A percentile compares a stretch with the other conserved stretches of the same genome.
phyloP scores from a whole-genome alignment of 2,797 vertebrate genomes.

The Thaleichthys pacificus region DNA sequence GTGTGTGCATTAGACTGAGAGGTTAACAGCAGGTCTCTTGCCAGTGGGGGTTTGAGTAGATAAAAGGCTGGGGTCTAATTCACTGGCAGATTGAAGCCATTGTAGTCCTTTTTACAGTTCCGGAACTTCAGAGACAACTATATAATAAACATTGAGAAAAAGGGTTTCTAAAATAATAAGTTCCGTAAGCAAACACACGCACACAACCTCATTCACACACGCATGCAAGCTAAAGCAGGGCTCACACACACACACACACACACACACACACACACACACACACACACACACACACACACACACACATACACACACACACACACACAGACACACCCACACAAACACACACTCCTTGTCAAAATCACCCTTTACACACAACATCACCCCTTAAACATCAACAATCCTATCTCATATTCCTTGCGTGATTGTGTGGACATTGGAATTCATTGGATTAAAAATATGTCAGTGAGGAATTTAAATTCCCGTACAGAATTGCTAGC shows the following conservation, averaged over 20 bases:
- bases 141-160: slow-evolving; percentile 32
- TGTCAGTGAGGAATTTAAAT: slow-evolving; percentile 8
- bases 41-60: slow-evolving; percentile 14
- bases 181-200: slow-evolving; percentile 13
- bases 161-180: slow-evolving; percentile 13
- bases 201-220: not conserved
- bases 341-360: slow-evolving; percentile 13
- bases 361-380: slow-evolving; percentile 10
- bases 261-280: not conserved
- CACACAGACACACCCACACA: not conserved
- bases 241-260: no score
- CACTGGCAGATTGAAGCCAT: slow-evolving; percentile 11
- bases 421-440: slow-evolving; percentile 20
- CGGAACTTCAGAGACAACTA: not conserved
- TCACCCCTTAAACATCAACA: slow-evolving; percentile 1
- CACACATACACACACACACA: no score
- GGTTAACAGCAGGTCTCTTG: slow-evolving; percentile 5
- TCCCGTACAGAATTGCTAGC: slow-evolving; percentile 27
- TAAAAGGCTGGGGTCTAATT: slow-evolving; percentile 2
- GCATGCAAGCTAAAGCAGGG: no score
- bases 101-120: slow-evolving; percentile 8
- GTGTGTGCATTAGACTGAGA: slow-evolving; percentile 9
- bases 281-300: not conserved
- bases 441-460: slow-evolving; percentile 31
- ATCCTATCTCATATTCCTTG: slow-evolving; percentile 11